Conservation (phyloP, 2,113 vertebrate species). For the Sprattus sprattus region DNA sequence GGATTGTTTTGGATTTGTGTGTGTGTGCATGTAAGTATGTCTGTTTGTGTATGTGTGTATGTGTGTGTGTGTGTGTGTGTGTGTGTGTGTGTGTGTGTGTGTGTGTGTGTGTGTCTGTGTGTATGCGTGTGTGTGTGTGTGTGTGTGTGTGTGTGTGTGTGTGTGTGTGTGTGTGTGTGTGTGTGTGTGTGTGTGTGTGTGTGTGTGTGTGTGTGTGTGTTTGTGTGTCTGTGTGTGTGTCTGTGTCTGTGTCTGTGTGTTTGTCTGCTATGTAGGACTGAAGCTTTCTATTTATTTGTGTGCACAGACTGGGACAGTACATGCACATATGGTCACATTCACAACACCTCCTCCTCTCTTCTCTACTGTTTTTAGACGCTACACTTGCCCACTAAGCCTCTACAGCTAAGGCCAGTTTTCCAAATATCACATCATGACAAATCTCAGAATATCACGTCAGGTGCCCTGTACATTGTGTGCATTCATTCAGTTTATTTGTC, state of each 20-base stretch:
- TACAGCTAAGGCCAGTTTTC: background rate
- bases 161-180: background rate
- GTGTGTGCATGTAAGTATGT: background rate
- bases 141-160: background rate
- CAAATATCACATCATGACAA: background rate
- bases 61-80: background rate
- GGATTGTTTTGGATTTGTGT: background rate
- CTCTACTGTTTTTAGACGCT: background rate
- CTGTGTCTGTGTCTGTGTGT: background rate
- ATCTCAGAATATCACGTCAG: background rate
- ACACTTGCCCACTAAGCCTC: background rate
- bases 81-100: background rate
- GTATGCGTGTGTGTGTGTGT: background rate
- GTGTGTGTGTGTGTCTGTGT: background rate
- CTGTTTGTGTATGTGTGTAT: background rate
- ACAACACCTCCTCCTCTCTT: background rate
- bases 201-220: background rate
- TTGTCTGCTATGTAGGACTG: background rate
- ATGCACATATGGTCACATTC: background rate
- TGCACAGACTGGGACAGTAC: conserved; percentile 42
- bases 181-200: background rate
- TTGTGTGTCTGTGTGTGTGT: background rate
- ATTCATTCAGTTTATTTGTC: background rate
- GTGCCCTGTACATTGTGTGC: background rate
- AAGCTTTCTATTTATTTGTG: background rate